Evolutionary conservation across 1,140 invertebrate genomes (phyloP).

Genomic region (Parasteatoda tepidariorum): DNA sequence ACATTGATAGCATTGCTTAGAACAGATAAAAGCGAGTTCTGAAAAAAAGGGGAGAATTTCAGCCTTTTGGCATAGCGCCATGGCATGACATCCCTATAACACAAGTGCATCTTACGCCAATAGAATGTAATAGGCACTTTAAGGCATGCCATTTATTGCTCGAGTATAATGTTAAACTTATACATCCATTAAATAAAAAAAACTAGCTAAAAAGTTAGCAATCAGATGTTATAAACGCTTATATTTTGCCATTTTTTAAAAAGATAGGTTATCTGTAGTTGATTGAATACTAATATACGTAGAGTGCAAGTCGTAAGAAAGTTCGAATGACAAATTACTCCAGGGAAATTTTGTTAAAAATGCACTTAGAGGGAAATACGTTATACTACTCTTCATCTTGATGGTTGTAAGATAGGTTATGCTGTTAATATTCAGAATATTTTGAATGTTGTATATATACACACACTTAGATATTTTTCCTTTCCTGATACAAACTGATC

Average conservation of each 20-base stretch:
- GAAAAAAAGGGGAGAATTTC: constrained; percentile 6
- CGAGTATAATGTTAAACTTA: constrained; percentile 14
- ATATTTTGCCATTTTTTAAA: background rate
- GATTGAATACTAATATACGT: no score
- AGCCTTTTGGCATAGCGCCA: constrained; percentile 41
- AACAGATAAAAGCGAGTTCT: constrained; percentile 44
- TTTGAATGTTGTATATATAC: no score
- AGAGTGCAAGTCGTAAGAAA: no score
- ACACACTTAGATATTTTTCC: no score
- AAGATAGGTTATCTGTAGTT: background rate
- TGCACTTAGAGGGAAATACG: no score
- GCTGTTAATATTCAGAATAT: no score
- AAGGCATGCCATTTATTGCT: constrained; percentile 17
- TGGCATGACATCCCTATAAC: constrained; percentile 2
- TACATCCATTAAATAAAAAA: constrained; percentile 25
- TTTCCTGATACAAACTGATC: no score
- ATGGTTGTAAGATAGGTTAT: no score
- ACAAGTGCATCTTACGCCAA: constrained; percentile 25
- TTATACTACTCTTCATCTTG: no score
- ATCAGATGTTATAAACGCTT: constrained; percentile 11
- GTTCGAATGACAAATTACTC: no score
- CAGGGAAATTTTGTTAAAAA: no score
- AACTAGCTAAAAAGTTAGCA: constrained; percentile 19
- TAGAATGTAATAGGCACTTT: constrained; percentile 40
- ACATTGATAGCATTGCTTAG: constrained; percentile 41